These are phyloP conservation scores for Chloroceryle amazona DNA, from an alignment of 2,797 vertebrate species.

Conservation along the genomic window DNA sequence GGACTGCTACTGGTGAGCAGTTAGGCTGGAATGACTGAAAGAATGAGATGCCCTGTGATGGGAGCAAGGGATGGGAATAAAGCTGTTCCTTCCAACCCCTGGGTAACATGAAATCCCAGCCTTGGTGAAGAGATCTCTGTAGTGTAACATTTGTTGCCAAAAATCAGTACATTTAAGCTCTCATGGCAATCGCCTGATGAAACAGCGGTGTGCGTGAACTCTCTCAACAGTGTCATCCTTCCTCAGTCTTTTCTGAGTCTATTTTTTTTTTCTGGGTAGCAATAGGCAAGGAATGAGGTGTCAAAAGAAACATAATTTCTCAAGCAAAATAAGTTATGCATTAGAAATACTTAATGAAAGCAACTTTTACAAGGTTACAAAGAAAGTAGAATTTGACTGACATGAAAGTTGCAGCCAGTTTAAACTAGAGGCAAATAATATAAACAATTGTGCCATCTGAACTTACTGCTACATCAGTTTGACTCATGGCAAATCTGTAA, in stretches of 20 bases:
- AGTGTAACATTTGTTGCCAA: not conserved
- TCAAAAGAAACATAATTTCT: not conserved
- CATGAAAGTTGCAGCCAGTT: not conserved
- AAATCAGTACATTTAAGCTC: not conserved
- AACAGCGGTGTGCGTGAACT: not conserved
- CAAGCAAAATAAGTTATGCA: not conserved
- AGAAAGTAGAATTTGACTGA: not conserved
- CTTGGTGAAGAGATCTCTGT: fast-evolving
- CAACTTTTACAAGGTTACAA: not conserved
- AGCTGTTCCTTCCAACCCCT: not conserved
- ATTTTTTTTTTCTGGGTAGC: not conserved
- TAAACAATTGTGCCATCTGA: not conserved
- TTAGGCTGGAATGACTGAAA: not conserved
- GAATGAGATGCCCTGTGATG: not conserved
- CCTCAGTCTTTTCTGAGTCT: not conserved
- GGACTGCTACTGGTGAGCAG: not conserved
- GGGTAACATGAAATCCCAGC: not conserved
- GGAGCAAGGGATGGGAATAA: not conserved
- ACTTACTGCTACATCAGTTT: not conserved
- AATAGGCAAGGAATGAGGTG: not conserved
- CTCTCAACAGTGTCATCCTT: not conserved
- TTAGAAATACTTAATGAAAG: not conserved
- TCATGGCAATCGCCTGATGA: not conserved
- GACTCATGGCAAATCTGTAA: fast-evolving
- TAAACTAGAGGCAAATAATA: not conserved